phyloP scores from a whole-genome alignment of 2,797 vertebrate genomes.

The Masticophis lateralis region DNA sequence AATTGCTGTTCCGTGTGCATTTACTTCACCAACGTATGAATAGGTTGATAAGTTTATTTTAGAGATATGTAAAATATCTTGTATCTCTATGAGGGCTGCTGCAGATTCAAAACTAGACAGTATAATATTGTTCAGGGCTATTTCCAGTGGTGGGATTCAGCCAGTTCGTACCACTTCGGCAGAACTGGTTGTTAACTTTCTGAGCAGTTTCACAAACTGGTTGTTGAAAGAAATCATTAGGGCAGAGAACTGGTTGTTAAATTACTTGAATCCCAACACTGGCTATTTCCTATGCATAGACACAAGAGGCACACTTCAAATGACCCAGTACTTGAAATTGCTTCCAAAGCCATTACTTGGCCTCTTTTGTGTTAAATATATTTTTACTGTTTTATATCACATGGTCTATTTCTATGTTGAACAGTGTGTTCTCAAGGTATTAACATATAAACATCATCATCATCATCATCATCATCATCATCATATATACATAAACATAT shows the following conservation, averaged over 20 bases:
- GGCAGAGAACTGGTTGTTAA: too few relatives aligned
- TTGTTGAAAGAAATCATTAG: too few relatives aligned
- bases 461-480: too few relatives aligned
- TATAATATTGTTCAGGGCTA: background rate
- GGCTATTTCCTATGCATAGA: background rate
- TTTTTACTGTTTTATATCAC: too few relatives aligned
- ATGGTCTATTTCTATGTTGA: too few relatives aligned
- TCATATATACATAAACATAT: too few relatives aligned
- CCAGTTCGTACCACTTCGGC: too few relatives aligned
- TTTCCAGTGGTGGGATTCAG: background rate
- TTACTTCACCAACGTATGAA: background rate
- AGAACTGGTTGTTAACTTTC: too few relatives aligned
- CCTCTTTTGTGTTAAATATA: background rate
- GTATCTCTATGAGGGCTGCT: background rate
- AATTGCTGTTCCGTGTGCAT: background rate
- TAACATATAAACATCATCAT: too few relatives aligned
- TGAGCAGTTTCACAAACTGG: too few relatives aligned
- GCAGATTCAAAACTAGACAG: background rate
- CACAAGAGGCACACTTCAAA: background rate
- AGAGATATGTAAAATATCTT: background rate
- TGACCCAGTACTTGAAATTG: background rate
- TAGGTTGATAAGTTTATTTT: background rate
- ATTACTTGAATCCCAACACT: too few relatives aligned
- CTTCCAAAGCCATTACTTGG: background rate
- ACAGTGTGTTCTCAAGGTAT: too few relatives aligned